phyloP scores from a whole-genome alignment of 2,888 invertebrate genomes.

The Sylvicola fuscatus region DNA sequence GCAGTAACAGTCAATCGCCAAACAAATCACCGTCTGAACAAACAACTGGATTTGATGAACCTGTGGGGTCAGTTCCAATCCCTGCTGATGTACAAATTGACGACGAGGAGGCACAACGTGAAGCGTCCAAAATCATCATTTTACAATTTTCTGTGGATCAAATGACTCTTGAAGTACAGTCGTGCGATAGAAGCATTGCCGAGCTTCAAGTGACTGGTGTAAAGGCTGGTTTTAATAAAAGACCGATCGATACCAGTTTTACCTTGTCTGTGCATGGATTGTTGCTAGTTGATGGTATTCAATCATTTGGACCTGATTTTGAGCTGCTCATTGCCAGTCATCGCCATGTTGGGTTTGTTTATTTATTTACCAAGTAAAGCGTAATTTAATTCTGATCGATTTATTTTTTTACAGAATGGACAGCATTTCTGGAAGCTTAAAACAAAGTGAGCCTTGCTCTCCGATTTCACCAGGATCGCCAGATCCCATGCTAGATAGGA shows the following conservation, averaged over 20 bases:
- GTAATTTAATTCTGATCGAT: slow-evolving; percentile 5
- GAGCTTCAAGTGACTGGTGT: slow-evolving; percentile 87
- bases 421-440: slow-evolving; percentile 77
- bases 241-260: slow-evolving; percentile 52
- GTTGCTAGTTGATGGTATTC: slow-evolving; percentile 82
- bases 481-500: slow-evolving; percentile 25
- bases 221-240: slow-evolving; percentile 49
- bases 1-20: slow-evolving; percentile 6
- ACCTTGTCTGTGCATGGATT: slow-evolving; percentile 81
- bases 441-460: slow-evolving; percentile 81
- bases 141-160: slow-evolving; percentile 76
- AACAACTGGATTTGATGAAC: not conserved
- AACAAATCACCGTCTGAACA: not conserved
- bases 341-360: slow-evolving; percentile 63
- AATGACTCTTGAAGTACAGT: slow-evolving; percentile 71
- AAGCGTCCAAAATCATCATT: slow-evolving; percentile 39
- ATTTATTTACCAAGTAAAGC: slow-evolving; percentile 4
- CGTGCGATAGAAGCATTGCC: slow-evolving; percentile 71
- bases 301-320: slow-evolving; percentile 89
- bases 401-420: slow-evolving; percentile 49
- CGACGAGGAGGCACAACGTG: slow-evolving; percentile 4
- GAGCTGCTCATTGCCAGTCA: slow-evolving; percentile 88
- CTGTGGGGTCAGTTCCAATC: not conserved
- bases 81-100: slow-evolving; percentile 4
- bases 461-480: slow-evolving; percentile 68